These are phyloP conservation scores for Eriocheir sinensis DNA, from an alignment of 1,140 invertebrate genomes.

Conservation along the genomic window DNA sequence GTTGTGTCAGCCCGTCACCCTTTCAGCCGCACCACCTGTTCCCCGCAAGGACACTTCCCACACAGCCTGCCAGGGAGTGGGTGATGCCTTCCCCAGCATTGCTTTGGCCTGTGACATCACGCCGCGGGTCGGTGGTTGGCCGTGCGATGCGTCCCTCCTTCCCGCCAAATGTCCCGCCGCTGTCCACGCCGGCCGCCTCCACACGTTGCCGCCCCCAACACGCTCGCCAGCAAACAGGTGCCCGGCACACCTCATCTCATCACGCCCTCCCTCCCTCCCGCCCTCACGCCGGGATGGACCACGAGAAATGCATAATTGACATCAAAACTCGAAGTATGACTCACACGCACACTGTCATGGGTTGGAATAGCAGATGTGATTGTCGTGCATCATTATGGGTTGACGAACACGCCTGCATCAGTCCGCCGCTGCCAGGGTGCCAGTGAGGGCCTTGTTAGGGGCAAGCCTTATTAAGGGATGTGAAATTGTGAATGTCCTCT, in stretches of 20 bases:
- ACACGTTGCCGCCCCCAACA: neutral
- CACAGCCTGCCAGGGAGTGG: neutral
- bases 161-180: neutral
- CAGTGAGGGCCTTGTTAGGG: neutral
- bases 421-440: neutral
- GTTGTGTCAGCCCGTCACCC: neutral
- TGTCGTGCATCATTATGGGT: too few species aligned
- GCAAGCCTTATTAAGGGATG: too few species aligned
- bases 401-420: neutral
- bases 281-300: neutral
- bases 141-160: neutral
- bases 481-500: neutral
- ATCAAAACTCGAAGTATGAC: neutral
- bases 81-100: neutral
- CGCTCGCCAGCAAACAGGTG: neutral
- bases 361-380: neutral
- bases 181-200: neutral
- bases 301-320: constrained; percentile 2
- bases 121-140: neutral
- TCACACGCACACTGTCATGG: neutral
- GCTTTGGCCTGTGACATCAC: neutral
- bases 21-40: neutral
- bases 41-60: neutral
- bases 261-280: neutral
- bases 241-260: neutral